These are phyloP conservation scores for Melanaphis sacchari DNA, from an alignment of 1,140 invertebrate species.

Conservation along the genomic window DNA sequence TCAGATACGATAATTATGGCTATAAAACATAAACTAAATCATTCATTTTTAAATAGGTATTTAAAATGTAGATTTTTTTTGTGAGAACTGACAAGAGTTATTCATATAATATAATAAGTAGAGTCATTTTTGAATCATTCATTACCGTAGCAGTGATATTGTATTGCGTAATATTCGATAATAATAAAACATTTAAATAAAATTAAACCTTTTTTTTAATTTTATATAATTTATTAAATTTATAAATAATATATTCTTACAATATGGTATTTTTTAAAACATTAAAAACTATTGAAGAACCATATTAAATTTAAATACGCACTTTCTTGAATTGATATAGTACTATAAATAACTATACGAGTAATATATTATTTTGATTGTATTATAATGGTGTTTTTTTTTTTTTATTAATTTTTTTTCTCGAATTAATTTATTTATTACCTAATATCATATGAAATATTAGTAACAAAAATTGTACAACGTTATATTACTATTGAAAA, in stretches of 20 bases:
- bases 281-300: background rate
- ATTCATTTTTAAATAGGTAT: background rate
- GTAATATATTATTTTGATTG: no score
- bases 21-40: background rate
- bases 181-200: background rate
- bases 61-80: background rate
- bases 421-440: no score
- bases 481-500: no score
- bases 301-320: no score
- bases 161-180: background rate
- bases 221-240: background rate
- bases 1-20: background rate
- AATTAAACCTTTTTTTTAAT: background rate
- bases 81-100: background rate
- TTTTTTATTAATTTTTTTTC: no score
- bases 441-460: no score
- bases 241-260: background rate
- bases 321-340: no score
- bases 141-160: background rate
- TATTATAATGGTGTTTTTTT: no score
- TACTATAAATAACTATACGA: no score
- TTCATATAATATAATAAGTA: background rate
- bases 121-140: background rate
- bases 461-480: no score
- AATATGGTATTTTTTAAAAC: background rate